phyloP scores from a whole-genome alignment of 2,888 invertebrate genomes.

The Phalangium opilio region DNA sequence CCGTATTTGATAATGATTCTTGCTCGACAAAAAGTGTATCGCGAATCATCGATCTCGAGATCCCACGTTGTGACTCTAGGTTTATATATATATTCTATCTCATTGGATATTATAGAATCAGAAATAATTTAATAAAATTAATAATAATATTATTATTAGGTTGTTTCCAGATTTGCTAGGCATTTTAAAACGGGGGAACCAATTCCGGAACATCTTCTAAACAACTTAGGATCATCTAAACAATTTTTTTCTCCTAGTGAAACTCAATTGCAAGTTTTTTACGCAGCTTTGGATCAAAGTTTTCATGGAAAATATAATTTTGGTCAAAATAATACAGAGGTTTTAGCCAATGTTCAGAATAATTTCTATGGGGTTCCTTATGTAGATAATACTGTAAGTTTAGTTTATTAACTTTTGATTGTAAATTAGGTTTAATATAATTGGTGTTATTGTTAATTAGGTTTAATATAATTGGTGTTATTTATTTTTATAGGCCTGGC shows the following conservation, averaged over 20 bases:
- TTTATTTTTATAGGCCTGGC: slow-evolving; percentile 56
- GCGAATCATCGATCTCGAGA: no score
- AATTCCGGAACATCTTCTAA: slow-evolving; percentile 62
- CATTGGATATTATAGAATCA: no score
- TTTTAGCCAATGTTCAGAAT: slow-evolving; percentile 57
- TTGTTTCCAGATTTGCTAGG: slow-evolving; percentile 66
- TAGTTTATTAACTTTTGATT: not conserved
- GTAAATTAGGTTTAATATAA: not conserved
- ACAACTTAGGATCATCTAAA: slow-evolving; percentile 66
- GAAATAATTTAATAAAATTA: no score
- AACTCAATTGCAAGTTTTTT: slow-evolving; percentile 73
- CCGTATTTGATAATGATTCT: no score
- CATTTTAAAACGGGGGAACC: slow-evolving; percentile 78
- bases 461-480: not conserved
- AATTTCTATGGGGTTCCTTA: slow-evolving; percentile 74
- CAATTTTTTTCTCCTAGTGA: slow-evolving; percentile 76
- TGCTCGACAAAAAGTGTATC: no score
- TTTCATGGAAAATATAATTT: slow-evolving; percentile 55
- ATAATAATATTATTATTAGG: slow-evolving; percentile 41
- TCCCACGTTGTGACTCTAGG: no score
- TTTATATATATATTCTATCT: no score
- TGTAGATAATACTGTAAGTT: slow-evolving; percentile 60
- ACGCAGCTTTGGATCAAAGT: slow-evolving; percentile 76
- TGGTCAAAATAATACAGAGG: slow-evolving; percentile 46
- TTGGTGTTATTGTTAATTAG: slow-evolving; percentile 1